Evolutionary conservation across 2,797 vertebrate species (phyloP).

Genomic region (Geotrypetes seraphini): DNA sequence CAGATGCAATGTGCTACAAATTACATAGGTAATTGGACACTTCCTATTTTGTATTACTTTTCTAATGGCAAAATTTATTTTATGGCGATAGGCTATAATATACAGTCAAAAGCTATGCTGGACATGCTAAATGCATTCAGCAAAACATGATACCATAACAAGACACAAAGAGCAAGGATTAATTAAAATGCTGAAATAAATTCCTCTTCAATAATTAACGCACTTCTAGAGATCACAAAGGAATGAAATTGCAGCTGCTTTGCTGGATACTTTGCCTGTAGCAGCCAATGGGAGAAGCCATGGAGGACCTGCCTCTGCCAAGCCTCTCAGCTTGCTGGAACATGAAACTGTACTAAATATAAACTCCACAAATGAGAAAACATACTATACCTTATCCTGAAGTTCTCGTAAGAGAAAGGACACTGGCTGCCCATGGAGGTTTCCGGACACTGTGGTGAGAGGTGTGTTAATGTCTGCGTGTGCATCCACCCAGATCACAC

Average conservation of each 20-base stretch:
- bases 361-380: conserved; percentile 4
- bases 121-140: too few relatives aligned
- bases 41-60: too few relatives aligned
- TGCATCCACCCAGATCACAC: conserved; percentile 93
- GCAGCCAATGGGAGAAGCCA: not conserved
- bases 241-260: not conserved
- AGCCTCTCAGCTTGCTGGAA: conserved; percentile 6
- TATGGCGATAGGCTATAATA: too few relatives aligned
- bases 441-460: conserved; percentile 79
- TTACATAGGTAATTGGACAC: too few relatives aligned
- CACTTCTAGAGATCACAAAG: not conserved
- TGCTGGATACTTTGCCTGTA: not conserved
- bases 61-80: too few relatives aligned
- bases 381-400: conserved; percentile 74
- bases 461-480: conserved; percentile 93
- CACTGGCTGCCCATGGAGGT: conserved; percentile 86
- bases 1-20: too few relatives aligned
- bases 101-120: too few relatives aligned
- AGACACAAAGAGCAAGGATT: too few relatives aligned
- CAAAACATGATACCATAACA: too few relatives aligned
- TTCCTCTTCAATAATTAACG: too few relatives aligned
- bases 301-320: not conserved
- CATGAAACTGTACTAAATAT: not conserved
- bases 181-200: too few relatives aligned
- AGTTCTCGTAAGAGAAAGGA: conserved; percentile 91